phyloP scores from a whole-genome alignment of 2,888 invertebrate genomes.

The Orchesellides sinensis region DNA sequence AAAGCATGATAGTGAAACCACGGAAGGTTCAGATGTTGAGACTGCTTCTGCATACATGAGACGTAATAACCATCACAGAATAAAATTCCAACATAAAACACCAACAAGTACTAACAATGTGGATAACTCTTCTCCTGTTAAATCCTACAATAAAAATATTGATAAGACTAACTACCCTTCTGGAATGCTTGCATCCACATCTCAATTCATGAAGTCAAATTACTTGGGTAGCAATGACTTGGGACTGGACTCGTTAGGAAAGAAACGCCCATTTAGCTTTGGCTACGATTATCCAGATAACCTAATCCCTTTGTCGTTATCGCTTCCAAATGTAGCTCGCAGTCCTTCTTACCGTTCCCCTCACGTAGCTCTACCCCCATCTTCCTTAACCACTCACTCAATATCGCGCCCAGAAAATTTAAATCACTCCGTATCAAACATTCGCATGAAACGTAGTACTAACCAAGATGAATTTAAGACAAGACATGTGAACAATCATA shows the following conservation, averaged over 20 bases:
- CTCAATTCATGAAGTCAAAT: slow-evolving; percentile 31
- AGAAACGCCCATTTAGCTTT: slow-evolving; percentile 52
- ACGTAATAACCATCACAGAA: slow-evolving; percentile 1
- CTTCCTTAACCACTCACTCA: slow-evolving; percentile 2
- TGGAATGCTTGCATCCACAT: slow-evolving; percentile 24
- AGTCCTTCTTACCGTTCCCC: slow-evolving; percentile 10
- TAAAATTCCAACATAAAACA: slow-evolving; percentile 17
- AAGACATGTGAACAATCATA: slow-evolving; percentile 31
- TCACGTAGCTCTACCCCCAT: slow-evolving; percentile 2
- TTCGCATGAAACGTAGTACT: background rate
- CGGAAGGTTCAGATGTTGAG: slow-evolving; percentile 43
- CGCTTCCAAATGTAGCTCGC: slow-evolving; percentile 58
- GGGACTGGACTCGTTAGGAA: background rate
- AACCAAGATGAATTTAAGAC: slow-evolving; percentile 12
- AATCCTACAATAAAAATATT: slow-evolving; percentile 24
- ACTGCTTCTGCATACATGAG: slow-evolving; percentile 31
- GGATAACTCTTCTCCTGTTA: background rate
- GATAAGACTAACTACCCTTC: slow-evolving; percentile 28
- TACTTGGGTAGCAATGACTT: slow-evolving; percentile 18
- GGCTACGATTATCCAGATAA: slow-evolving; percentile 21
- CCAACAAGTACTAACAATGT: background rate
- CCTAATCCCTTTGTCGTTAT: slow-evolving; percentile 32
- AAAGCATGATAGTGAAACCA: slow-evolving; percentile 6
- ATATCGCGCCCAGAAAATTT: slow-evolving; percentile 39
- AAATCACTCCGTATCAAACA: slow-evolving; percentile 9